These are phyloP conservation scores for Indri indri DNA, from an alignment of 2,113 vertebrate species.

Conservation along the genomic window DNA sequence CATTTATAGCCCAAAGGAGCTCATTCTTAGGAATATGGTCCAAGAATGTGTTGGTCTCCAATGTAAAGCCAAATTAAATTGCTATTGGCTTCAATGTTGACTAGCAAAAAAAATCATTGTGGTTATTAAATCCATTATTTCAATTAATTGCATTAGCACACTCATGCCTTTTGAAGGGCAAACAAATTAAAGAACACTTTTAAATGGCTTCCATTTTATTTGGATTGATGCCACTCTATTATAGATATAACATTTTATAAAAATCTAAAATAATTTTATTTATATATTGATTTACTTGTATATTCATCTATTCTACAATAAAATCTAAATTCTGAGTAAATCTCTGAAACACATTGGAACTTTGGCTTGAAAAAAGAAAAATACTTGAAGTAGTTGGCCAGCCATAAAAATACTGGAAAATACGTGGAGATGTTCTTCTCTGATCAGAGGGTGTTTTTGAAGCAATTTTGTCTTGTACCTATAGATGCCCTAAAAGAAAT, in stretches of 20 bases:
- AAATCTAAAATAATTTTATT: not conserved
- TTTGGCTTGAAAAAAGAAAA: constrained; percentile 5
- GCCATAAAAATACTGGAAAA: constrained; percentile 29
- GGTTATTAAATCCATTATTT: constrained; percentile 42
- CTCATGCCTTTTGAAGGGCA: not conserved
- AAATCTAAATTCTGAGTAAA: not conserved
- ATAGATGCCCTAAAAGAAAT: not conserved
- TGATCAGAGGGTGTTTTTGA: not conserved
- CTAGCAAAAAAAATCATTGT: not conserved
- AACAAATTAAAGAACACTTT: not conserved
- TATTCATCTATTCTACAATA: not conserved
- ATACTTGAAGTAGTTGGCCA: not conserved
- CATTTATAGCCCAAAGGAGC: constrained; percentile 28
- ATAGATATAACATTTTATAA: not conserved
- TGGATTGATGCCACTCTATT: not conserved
- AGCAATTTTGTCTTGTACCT: not conserved
- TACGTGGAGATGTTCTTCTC: not conserved
- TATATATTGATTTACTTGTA: not conserved
- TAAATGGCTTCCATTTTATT: constrained; percentile 31
- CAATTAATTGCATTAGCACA: not conserved
- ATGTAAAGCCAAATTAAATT: constrained; percentile 48
- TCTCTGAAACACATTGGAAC: not conserved
- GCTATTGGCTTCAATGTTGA: constrained; percentile 24
- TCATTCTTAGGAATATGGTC: not conserved
- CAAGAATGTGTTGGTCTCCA: constrained; percentile 57